Base-by-base conservation (phyloP, 2,888 invertebrate species). In the Acanthopleura granulata region DNA sequence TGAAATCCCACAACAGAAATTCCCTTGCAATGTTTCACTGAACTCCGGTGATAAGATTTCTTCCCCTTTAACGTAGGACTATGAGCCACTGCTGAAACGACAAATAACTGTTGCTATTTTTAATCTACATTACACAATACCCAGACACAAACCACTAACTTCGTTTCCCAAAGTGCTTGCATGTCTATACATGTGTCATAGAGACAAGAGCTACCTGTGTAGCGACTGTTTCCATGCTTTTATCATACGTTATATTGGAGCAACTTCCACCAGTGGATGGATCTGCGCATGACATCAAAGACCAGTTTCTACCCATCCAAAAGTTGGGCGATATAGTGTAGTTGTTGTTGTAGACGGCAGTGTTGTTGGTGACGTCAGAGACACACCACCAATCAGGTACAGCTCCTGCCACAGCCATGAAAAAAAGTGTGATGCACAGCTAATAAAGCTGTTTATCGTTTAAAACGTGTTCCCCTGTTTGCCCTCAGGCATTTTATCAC, bases 371-470 rank as follows among this genome's bases (percentile, higher is more conserved):
- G n/a, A 66, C 74, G 3, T 62, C 15, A 15, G 30, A 16, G 16
- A 49, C 27, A 73, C 82, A 82, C 74, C 75, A 73, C 82, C 82
- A 82, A 29, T 79, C 66, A n/a, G 82, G 82, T n/a, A 76, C 78
- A n/a, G 80, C 81, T 0, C 77, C 77, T 16, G 77, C 76, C 71
- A 80, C 78, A 25, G 79, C 62, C 78, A 79, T 80, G 30, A 77
- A 74, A 18, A 77, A 40, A 40, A 40, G 3, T 40, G 9, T 40
- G 40, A 40, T 40, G 9, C 9, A 40, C 40, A 40, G 40, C 3
- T 40, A 40, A 3, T 40, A 40, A 40, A 40, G 40, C 9, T 6
- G 4, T 40, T 40, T 40, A 40, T 9, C 4, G 9, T 6, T 6
- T 40, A 40, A 40, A 40, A 40, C 40, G 9, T 40, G 40, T 6